Conservation (phyloP, 2,113 vertebrate genomes). For the Elanoides forficatus region DNA sequence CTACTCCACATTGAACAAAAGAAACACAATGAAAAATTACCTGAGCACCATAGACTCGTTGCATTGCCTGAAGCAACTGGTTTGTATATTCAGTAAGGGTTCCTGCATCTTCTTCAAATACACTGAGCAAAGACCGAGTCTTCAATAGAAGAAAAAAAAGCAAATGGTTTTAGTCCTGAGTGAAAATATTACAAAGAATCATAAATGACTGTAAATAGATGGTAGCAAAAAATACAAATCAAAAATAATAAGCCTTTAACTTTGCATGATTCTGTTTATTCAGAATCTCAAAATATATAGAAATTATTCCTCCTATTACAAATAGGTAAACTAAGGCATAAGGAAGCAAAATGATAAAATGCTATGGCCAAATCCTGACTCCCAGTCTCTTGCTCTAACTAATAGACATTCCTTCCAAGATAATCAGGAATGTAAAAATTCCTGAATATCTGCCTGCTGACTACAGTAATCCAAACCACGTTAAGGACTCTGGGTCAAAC, state of each 20-base stretch:
- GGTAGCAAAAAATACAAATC: neutral
- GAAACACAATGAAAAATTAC: slow-evolving; percentile 67
- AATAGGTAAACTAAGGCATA: neutral
- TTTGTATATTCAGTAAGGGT: slow-evolving; percentile 97
- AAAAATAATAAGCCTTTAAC: neutral
- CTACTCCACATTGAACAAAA: neutral
- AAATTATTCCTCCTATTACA: neutral
- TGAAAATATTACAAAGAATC: neutral
- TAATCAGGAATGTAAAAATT: slow-evolving; percentile 21
- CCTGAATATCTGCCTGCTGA: slow-evolving; percentile 30
- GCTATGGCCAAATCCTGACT: neutral
- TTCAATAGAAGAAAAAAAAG: slow-evolving; percentile 57
- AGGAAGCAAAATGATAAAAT: neutral
- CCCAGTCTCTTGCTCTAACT: neutral
- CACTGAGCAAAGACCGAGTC: slow-evolving; percentile 95
- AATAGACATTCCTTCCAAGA: neutral
- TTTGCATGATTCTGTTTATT: neutral
- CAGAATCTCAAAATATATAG: neutral
- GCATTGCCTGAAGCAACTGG: slow-evolving; percentile 95
- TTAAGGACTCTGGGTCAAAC: neutral
- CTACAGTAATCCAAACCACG: neutral
- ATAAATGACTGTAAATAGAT: neutral
- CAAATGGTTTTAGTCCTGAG: neutral
- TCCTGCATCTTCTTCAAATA: slow-evolving; percentile 97
- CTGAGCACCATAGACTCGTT: slow-evolving; percentile 95